Evolutionary conservation across 1,140 invertebrate genomes (phyloP), one percentile per base, ranked within the genome.

Genomic region (Papilio helenus): DNA sequence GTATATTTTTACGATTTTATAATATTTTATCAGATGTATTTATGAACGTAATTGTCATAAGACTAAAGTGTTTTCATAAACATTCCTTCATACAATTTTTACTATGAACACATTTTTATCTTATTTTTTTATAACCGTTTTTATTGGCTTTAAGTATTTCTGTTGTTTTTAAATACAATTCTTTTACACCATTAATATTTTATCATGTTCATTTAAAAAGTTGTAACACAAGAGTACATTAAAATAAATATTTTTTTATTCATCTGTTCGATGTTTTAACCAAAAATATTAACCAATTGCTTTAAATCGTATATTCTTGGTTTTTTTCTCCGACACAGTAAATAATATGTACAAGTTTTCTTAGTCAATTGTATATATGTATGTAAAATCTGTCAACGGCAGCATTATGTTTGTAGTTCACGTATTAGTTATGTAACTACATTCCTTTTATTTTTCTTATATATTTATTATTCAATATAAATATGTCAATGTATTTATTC

Each of bases 71-170:
- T 55, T 18, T 68, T 68, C 8, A 14, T 71, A 44, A 72, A 72
- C 71, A 72, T 72, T 72, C 71, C 71, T 72, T 39, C 16, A 72
- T 42, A 72, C n/a, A 71, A 49, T 49, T 49, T 16, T 49, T 46
- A 46, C 12, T 0, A 46, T 14, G 14, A 39, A 39, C 34, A 34
- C 34, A 44, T 44, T 44, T 44, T 44, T 44, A 44, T 12, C 12
- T 44, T 44, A 44, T 10, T 44, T 44, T 16, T 46, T 46, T 46
- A 46, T 14, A 46, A 46, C 44, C 10, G 12, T 46, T 46, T 16
- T 16, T 46, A 46, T 16, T 46, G 44, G 14, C 3, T 46, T 46
- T 46, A 16, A 46, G 44, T 46, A 46, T 46, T 14, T 46, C 44
- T 7, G 44, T 46, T 46, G 7, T 39, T 8, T 39, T 39, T 0